Evolutionary conservation across 1,140 invertebrate genomes (phyloP).

Genomic region (Drosophila kikkawai): DNA sequence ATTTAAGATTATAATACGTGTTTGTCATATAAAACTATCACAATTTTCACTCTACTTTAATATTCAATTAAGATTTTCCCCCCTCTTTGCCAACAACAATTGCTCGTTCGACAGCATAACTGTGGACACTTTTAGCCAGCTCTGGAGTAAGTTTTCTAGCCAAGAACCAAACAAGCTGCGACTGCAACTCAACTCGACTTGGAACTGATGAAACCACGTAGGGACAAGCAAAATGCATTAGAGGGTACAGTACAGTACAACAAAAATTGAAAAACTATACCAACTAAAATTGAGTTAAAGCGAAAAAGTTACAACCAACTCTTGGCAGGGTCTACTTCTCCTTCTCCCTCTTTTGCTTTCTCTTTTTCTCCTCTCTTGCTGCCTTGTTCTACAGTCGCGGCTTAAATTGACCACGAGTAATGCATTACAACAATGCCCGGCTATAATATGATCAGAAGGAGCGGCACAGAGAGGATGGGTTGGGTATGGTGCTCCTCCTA

Average conservation of each 20-base stretch:
- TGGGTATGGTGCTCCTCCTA: neutral
- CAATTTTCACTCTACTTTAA: neutral
- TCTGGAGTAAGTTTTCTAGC: slow-evolving; percentile 27
- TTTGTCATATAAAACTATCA: neutral
- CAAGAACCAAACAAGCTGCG: slow-evolving; percentile 42
- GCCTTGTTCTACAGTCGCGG: slow-evolving; percentile 41
- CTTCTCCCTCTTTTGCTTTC: neutral
- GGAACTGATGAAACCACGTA: slow-evolving; percentile 51
- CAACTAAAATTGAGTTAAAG: slow-evolving; percentile 79
- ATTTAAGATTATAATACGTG: neutral
- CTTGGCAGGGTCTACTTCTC: slow-evolving; percentile 1
- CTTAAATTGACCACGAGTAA: slow-evolving; percentile 71
- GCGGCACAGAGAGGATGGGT: slow-evolving; percentile 12
- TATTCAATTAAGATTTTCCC: slow-evolving; percentile 28
- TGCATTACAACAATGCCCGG: slow-evolving; percentile 69
- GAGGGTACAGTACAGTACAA: slow-evolving; percentile 27
- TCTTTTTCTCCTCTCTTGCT: neutral
- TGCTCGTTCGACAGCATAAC: slow-evolving; percentile 10
- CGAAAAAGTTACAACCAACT: slow-evolving; percentile 66
- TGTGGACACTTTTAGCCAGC: slow-evolving; percentile 20
- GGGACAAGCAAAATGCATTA: slow-evolving; percentile 77
- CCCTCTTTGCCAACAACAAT: neutral
- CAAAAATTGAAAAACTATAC: slow-evolving; percentile 60
- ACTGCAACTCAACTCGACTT: slow-evolving; percentile 29
- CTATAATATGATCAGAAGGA: slow-evolving; percentile 19